Percentiles rank a stretch among this genome's conserved stretches.
phyloP scores from a whole-genome alignment of 2,888 invertebrate genomes.

The Eretmocerus hayati region DNA sequence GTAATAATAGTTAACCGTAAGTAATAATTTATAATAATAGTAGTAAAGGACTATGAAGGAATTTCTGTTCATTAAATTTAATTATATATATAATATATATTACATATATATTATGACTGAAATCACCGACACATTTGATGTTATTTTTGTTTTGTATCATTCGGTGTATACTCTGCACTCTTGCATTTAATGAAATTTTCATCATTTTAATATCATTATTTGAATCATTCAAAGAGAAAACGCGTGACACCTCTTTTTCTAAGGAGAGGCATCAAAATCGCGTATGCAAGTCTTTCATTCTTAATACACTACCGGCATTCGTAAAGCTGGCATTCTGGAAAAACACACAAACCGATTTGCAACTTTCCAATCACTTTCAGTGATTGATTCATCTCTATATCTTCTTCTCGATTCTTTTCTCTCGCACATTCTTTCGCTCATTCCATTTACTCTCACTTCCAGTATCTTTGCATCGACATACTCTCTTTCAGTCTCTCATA shows the following conservation, averaged over 20 bases:
- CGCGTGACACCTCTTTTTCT: constrained; percentile 24
- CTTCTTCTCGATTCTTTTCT: constrained; percentile 22
- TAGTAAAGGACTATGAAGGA: constrained; percentile 46
- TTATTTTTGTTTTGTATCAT: constrained; percentile 22
- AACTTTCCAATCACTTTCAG: no score
- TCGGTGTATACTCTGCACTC: constrained; percentile 15
- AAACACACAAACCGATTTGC: constrained; percentile 33
- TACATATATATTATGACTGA: constrained; percentile 47
- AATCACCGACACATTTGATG: constrained; percentile 39
- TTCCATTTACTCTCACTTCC: not conserved
- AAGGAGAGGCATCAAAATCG: constrained; percentile 19
- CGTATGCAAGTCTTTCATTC: constrained; percentile 37
- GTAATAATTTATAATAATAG: constrained; percentile 25
- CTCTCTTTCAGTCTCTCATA: constrained; percentile 12
- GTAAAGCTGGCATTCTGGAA: constrained; percentile 30
- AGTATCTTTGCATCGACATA: not conserved
- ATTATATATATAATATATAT: constrained; percentile 42
- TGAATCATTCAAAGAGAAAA: constrained; percentile 39
- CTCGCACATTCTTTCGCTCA: not conserved
- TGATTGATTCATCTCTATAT: constrained; percentile 24
- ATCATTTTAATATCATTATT: constrained; percentile 21
- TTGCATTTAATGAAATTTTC: constrained; percentile 29
- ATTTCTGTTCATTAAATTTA: constrained; percentile 39
- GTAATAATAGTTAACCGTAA: constrained; percentile 29
- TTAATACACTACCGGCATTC: constrained; percentile 22